Conservation (phyloP, 92 coral and sea anemone species). For the Umimayanthus kanabou region DNA sequence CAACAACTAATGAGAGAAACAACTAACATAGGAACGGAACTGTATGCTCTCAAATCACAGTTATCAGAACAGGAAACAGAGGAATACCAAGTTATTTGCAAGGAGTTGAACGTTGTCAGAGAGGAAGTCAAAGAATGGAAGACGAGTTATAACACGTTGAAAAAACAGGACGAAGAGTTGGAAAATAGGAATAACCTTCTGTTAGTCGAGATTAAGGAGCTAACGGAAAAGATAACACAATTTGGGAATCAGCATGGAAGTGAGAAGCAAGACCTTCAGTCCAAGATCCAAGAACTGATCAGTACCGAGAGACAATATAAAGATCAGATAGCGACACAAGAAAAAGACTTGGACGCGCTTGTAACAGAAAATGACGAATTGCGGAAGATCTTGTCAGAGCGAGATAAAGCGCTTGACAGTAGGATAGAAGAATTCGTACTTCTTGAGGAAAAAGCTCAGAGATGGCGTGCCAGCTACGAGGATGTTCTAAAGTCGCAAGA, state of each 20-base stretch:
- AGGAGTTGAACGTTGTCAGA: conserved; percentile 4
- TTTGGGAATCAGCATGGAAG: background rate
- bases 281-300: background rate
- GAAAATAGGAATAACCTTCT: conserved; percentile 1
- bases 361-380: background rate
- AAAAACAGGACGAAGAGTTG: conserved; percentile 4
- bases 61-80: conserved; percentile 20
- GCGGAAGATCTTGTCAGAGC: conserved; percentile 1
- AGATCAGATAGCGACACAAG: conserved; percentile 9
- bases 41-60: conserved; percentile 27
- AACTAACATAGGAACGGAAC: background rate
- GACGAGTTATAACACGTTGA: background rate
- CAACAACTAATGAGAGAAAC: conserved; percentile 51
- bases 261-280: conserved; percentile 2
- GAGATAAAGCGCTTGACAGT: conserved; percentile 5
- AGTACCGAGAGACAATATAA: conserved; percentile 6
- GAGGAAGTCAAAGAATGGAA: conserved; percentile 27
- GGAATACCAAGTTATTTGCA: conserved; percentile 5
- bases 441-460: conserved; percentile 11
- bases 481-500: conserved; percentile 5
- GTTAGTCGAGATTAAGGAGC: background rate
- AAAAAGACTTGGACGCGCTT: background rate
- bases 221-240: conserved; percentile 7
- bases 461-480: conserved; percentile 14
- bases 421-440: background rate